A percentile compares a stretch with the other conserved stretches of the same genome.
Conservation (phyloP, 2,888 invertebrate genomes). For the Galeopsomyia nigrocyanea region DNA sequence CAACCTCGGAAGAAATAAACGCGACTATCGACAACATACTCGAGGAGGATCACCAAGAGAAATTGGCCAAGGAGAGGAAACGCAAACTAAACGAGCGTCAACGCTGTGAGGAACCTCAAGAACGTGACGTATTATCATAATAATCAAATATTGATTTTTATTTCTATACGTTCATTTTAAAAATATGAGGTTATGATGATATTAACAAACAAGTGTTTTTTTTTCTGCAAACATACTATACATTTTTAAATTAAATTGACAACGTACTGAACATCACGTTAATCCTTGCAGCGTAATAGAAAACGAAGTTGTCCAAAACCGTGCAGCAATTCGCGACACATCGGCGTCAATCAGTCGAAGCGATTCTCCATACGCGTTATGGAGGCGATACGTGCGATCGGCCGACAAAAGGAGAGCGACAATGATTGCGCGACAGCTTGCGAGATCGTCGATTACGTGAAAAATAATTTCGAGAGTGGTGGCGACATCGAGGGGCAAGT, state of each 20-base stretch:
- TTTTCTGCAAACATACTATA: background rate
- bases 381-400: conserved; percentile 57
- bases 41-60: conserved; percentile 24
- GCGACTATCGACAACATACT: conserved; percentile 37
- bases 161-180: no score
- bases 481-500: conserved; percentile 59
- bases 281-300: conserved; percentile 8
- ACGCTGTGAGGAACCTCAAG: conserved; percentile 2
- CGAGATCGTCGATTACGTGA: conserved; percentile 55
- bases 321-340: background rate
- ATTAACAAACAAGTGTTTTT: background rate
- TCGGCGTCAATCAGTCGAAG: conserved; percentile 50
- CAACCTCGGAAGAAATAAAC: conserved; percentile 36
- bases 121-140: conserved; percentile 42
- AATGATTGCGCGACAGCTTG: conserved; percentile 47
- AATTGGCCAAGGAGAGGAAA: background rate
- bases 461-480: conserved; percentile 51
- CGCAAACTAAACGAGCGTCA: background rate
- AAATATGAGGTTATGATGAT: background rate
- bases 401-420: conserved; percentile 23
- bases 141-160: no score
- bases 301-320: background rate
- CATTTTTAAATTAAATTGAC: background rate
- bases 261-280: background rate
- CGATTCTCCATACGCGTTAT: conserved; percentile 56